Evolutionary conservation across 2,113 vertebrate genomes (phyloP).

Genomic region (Nannospalax galili): DNA sequence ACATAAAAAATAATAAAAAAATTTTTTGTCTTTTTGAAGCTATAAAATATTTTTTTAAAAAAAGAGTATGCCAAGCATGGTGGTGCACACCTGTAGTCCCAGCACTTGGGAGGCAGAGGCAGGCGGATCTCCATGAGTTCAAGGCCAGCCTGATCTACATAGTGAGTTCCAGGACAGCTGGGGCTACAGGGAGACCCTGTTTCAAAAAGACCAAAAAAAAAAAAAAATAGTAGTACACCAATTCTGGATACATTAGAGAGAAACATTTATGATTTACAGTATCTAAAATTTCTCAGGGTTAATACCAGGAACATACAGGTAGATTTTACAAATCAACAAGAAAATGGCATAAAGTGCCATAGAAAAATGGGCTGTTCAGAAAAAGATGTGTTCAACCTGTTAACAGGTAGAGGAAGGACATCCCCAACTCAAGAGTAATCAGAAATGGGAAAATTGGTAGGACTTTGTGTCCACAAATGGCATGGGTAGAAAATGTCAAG

Average conservation of each 20-base stretch:
- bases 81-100: too few species aligned
- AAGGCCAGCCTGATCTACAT: too few species aligned
- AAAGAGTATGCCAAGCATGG: too few species aligned
- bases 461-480: not conserved
- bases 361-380: conserved; percentile 9
- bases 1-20: too few species aligned
- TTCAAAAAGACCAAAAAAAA: too few species aligned
- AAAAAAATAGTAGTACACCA: conserved; percentile 21
- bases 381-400: not conserved
- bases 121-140: too few species aligned
- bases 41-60: too few species aligned
- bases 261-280: not conserved
- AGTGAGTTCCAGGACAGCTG: too few species aligned
- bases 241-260: not conserved
- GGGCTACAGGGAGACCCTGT: too few species aligned
- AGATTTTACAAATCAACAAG: not conserved
- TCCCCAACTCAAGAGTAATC: not conserved
- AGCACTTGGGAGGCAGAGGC: too few species aligned
- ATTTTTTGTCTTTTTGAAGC: too few species aligned
- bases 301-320: not conserved
- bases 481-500: conserved; percentile 11
- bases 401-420: not conserved
- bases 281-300: not conserved
- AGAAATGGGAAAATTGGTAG: not conserved
- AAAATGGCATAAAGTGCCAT: conserved; percentile 15